A percentile compares a stretch with the other conserved stretches of the same genome.
These are phyloP conservation scores for Murina feae DNA, from an alignment of 2,113 vertebrate genomes.

Conservation along the genomic window DNA sequence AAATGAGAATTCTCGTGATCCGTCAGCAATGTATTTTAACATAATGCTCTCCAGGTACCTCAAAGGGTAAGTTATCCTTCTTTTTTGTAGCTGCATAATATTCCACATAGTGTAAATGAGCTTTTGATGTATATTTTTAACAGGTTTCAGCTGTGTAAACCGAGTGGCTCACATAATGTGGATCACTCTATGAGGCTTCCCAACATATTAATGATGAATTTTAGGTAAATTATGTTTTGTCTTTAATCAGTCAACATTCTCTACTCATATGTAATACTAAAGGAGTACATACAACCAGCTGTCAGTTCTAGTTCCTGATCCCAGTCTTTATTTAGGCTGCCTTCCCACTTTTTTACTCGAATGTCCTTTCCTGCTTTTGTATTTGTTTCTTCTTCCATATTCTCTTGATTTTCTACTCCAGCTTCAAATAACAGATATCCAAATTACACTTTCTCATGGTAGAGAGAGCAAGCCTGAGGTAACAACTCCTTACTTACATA, in stretches of 20 bases:
- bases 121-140: background rate
- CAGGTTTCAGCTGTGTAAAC: background rate
- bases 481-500: background rate
- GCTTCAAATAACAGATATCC: background rate
- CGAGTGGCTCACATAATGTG: background rate
- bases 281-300: background rate
- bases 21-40: too few relatives aligned
- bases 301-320: background rate
- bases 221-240: background rate
- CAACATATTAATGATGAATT: background rate
- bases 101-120: too few relatives aligned
- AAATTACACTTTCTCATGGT: background rate
- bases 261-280: background rate
- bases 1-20: too few relatives aligned
- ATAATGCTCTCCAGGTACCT: too few relatives aligned
- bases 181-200: background rate
- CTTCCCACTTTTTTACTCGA: background rate
- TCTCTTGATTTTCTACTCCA: background rate
- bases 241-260: background rate
- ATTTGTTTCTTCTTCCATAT: background rate
- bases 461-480: background rate
- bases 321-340: background rate
- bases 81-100: too few relatives aligned
- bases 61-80: too few relatives aligned
- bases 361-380: background rate